Evolutionary conservation across 2,113 vertebrate genomes (phyloP), one percentile per base, ranked within the genome.

Genomic region (Heterochromis multidens): DNA sequence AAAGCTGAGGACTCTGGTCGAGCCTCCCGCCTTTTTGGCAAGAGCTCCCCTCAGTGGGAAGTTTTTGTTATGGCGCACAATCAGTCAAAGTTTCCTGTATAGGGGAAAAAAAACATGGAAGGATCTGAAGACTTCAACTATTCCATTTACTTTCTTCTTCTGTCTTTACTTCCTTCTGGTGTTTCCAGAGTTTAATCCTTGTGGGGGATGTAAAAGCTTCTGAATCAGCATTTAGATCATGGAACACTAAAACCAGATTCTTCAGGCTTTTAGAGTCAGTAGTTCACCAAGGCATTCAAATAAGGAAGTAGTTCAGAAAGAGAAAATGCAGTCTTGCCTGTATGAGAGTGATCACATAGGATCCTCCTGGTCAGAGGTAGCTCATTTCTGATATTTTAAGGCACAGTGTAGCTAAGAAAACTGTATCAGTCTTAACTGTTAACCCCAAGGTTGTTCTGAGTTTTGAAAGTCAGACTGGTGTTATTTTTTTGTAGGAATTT

Each of bases 21-120:
- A 58, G 74, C 54, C 25, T 59, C 12, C n/a, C 29, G 29, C 29
- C 5, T 58, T 40, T 88, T 83, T 76, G 78, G 62, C 31, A n/a
- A 80, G 84, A 90, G 89, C 90, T n/a, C 91, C 87, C 67, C 90
- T 23, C 40, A 7, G 92, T 92, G 92, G 94, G 81, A 35, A 27
- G 52, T 90, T 85, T 54, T 80, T 52, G 59, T 86, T 80, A 89
- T 57, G 52, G 82, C 27, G 35, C 83, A 87, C 85, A 91, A 89
- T 86, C 81, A 33, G 37, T 74, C 79, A 10, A 33, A n/a, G 54
- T 79, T 60, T 79, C 19, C 23, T 52, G 14, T 37, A 72, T 63
- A 40, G 49, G 62, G 31, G 60, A 3, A 0, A 3, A 29, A 60
- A 35, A 61, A 86, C 3, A 11, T 56, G 70, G 27, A 35, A 58